phyloP scores from a whole-genome alignment of 2,113 vertebrate genomes.

The Sapayoa aenigma region DNA sequence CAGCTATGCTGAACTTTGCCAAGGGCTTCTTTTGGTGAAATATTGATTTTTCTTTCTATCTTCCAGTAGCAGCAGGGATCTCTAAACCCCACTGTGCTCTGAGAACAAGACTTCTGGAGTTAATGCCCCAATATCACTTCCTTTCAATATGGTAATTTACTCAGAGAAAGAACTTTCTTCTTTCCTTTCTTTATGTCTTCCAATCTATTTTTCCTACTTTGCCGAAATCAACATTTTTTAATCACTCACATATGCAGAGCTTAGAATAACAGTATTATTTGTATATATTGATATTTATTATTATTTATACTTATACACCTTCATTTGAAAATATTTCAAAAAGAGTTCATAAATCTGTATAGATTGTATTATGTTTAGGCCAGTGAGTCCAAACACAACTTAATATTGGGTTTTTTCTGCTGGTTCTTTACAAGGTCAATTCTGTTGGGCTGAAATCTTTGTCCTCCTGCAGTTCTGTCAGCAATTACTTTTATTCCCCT shows the following conservation, averaged over 20 bases:
- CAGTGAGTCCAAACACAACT: neutral
- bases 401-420: neutral
- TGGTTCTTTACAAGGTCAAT: neutral
- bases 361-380: neutral
- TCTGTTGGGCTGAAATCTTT: neutral
- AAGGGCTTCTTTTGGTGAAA: neutral
- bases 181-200: neutral
- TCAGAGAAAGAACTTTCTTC: neutral
- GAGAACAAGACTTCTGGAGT: neutral
- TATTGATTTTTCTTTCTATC: neutral
- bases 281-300: neutral
- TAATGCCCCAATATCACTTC: neutral
- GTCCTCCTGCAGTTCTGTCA: neutral
- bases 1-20: slow-evolving; percentile 6
- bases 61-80: neutral
- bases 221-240: neutral
- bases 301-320: neutral
- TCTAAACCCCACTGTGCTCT: neutral
- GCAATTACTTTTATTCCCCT: neutral
- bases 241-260: neutral
- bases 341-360: neutral
- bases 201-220: neutral
- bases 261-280: neutral
- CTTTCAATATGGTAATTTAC: neutral
- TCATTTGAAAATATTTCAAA: neutral